Conservation (phyloP, 2,113 vertebrate genomes). For the Candoia aspera region DNA sequence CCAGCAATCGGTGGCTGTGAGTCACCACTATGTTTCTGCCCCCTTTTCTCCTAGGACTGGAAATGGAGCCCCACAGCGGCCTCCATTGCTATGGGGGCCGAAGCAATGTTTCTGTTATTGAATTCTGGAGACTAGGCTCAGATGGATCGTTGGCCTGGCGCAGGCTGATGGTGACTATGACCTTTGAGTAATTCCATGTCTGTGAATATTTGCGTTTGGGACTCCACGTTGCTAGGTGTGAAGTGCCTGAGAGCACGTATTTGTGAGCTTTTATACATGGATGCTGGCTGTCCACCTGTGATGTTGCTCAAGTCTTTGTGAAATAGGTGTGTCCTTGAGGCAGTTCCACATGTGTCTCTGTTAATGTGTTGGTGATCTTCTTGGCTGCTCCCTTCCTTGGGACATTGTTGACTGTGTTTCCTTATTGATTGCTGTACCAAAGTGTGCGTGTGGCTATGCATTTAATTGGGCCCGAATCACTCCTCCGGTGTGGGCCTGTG, state of each 20-base stretch:
- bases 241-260: background rate
- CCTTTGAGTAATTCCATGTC: constrained; percentile 35
- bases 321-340: constrained; percentile 26
- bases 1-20: background rate
- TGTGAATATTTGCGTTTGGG: background rate
- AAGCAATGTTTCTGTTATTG: background rate
- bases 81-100: background rate
- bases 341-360: background rate
- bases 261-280: constrained; percentile 3
- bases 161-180: constrained; percentile 24
- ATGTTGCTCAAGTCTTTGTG: background rate
- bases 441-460: background rate
- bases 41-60: constrained; percentile 14
- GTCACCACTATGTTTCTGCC: constrained; percentile 3
- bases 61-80: constrained; percentile 13
- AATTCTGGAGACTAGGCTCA: background rate
- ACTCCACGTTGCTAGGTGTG: background rate
- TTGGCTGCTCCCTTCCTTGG: constrained; percentile 11
- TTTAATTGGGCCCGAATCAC: background rate
- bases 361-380: background rate
- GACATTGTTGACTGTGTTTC: background rate
- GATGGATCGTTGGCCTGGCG: constrained; percentile 24
- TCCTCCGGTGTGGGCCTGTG: background rate
- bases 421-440: background rate
- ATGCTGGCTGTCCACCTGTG: constrained; percentile 10